Conservation (phyloP, 2,113 vertebrate genomes). For the Varanus komodoensis region DNA sequence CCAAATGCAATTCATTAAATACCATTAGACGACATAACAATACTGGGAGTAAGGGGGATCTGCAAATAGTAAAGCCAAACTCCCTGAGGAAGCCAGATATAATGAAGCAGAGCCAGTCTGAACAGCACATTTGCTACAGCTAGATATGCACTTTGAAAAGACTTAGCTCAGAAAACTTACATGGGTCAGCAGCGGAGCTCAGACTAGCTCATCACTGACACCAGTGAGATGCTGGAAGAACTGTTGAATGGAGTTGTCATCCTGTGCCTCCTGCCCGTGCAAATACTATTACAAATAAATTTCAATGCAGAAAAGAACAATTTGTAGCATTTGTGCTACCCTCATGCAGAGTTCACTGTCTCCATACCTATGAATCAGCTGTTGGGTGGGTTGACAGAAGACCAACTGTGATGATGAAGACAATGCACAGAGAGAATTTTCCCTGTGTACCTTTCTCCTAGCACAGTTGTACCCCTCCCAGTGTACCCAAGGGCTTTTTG, state of each 20-base stretch:
- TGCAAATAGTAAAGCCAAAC: conserved; percentile 53
- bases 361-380: too few species aligned
- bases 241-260: neutral
- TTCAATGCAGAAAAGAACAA: neutral
- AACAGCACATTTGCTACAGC: conserved; percentile 66
- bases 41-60: conserved; percentile 47
- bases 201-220: conserved; percentile 34
- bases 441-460: neutral
- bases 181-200: conserved; percentile 33
- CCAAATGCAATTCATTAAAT: conserved; percentile 67
- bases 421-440: too few species aligned
- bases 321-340: neutral
- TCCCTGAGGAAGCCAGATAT: conserved; percentile 60
- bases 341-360: too few species aligned
- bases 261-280: neutral
- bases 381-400: neutral
- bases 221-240: conserved; percentile 37
- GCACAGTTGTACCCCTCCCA: neutral
- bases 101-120: conserved; percentile 66
- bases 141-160: conserved; percentile 59
- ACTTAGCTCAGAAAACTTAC: conserved; percentile 51
- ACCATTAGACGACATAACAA: conserved; percentile 55
- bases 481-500: neutral
- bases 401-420: neutral
- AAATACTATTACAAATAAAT: neutral